A percentile compares a stretch with the other conserved stretches of the same genome.
These are phyloP conservation scores for Sorex fumeus DNA, from an alignment of 2,113 vertebrate genomes.

Conservation along the genomic window DNA sequence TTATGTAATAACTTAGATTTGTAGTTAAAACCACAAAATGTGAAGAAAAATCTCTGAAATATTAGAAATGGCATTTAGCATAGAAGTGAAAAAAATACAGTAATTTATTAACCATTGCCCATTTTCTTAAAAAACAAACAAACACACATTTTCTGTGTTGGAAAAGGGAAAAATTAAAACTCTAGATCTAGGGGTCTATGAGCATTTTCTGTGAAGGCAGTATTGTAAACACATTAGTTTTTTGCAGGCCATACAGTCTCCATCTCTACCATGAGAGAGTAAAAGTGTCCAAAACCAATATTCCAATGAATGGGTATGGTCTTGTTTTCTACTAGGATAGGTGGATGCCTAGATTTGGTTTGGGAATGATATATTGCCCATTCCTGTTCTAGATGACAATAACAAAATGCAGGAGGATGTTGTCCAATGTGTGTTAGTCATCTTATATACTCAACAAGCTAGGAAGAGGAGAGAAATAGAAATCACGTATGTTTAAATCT, in stretches of 20 bases:
- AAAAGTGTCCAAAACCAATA: not conserved
- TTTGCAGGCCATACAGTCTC: not conserved
- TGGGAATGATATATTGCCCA: not conserved
- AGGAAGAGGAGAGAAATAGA: constrained; percentile 23
- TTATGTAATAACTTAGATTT: not conserved
- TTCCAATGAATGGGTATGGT: not conserved
- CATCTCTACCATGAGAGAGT: not conserved
- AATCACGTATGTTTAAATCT: constrained; percentile 1
- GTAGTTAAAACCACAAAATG: constrained; percentile 17
- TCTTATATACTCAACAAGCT: constrained; percentile 33
- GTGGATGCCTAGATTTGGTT: not conserved
- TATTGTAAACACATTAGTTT: not conserved
- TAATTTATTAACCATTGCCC: no score
- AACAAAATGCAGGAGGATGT: not conserved
- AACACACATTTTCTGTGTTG: no score
- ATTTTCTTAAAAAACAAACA: no score
- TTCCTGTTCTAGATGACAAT: not conserved
- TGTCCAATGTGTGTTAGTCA: not conserved
- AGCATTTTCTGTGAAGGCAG: not conserved
- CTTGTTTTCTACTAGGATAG: constrained; percentile 48
- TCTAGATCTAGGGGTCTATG: not conserved
- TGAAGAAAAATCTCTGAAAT: not conserved
- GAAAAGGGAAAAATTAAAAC: constrained; percentile 16
- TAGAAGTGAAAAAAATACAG: not conserved
- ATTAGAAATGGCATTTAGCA: not conserved